Conservation (phyloP, 2,888 invertebrate genomes). For the Bruchidius siliquastri region DNA sequence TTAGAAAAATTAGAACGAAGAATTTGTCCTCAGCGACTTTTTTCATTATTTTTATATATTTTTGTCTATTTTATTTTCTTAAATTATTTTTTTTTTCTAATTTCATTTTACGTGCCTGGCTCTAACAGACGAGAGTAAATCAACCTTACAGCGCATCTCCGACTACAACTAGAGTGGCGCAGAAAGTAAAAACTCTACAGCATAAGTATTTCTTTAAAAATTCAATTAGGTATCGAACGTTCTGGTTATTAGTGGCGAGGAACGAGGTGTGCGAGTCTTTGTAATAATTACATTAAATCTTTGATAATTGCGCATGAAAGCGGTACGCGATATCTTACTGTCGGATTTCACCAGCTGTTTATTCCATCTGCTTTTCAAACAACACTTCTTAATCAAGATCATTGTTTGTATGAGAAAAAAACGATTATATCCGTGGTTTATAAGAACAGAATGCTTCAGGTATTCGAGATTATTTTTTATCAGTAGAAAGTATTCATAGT, state of each 20-base stretch:
- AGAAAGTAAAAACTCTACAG: background rate
- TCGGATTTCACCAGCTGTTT: background rate
- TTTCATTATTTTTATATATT: no score
- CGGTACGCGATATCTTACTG: background rate
- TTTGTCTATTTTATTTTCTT: no score
- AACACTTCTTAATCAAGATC: background rate
- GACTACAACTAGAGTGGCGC: background rate
- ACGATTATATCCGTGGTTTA: no score
- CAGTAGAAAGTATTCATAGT: no score
- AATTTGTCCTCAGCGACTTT: no score
- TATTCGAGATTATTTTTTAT: no score
- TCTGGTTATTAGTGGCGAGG: background rate
- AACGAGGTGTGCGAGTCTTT: background rate
- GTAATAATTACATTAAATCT: background rate
- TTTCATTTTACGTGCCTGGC: no score
- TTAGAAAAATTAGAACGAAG: no score
- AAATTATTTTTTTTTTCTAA: background rate
- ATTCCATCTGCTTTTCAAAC: background rate
- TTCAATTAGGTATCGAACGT: background rate
- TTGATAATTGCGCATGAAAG: background rate
- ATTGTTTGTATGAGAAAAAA: background rate
- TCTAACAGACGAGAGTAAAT: no score
- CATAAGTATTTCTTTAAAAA: background rate
- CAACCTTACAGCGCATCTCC: no score
- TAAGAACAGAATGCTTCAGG: no score